Evolutionary conservation across 1,140 invertebrate genomes (phyloP), one percentile per base, ranked within the genome.

Genomic region (Nomia melanderi): DNA sequence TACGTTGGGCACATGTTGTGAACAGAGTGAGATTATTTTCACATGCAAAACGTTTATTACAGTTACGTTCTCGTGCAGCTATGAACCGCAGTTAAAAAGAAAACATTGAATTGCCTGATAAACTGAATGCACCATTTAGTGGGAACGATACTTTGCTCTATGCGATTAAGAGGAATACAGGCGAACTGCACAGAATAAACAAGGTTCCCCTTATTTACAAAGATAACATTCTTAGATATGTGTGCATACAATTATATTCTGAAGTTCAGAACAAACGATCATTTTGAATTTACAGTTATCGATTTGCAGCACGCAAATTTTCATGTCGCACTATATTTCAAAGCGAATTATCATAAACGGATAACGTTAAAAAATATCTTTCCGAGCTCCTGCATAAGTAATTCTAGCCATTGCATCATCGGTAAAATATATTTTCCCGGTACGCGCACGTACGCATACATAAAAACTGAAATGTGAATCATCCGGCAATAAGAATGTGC

Each of bases 121-220:
- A 78, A 29, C 11, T 12, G 65, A 65, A 71, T 9, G 50, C 78
- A 81, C 41, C 54, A 67, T 80, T 79, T 79, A 71, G 27, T 71
- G 31, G 31, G 7, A 12, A 50, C 7, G 65, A 77, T 65, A 66
- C 5, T 33, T 71, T 29, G 12, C 31, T 76, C 44, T 25, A 44
- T 59, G 53, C 9, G 65, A 80, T 80, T 76, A 80, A 76, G 8
- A n/a, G 36, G 41, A 62, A 65, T n/a, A n/a, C n/a, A 63, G n/a
- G 33, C 53, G 33, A 66, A 64, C 20, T 33, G 41, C 41, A 20
- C n/a, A 72, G 41, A 56, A 56, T 76, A 81, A 83, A 79, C 76
- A 81, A 79, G 79, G 14, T 50, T 72, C 63, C 76, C 62, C 69
- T 31, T 64, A 64, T 63, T 81, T 50, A 23, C n/a, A 14, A 4